phyloP scores from a whole-genome alignment of 2,888 invertebrate genomes.

The Spisula subtruncata region DNA sequence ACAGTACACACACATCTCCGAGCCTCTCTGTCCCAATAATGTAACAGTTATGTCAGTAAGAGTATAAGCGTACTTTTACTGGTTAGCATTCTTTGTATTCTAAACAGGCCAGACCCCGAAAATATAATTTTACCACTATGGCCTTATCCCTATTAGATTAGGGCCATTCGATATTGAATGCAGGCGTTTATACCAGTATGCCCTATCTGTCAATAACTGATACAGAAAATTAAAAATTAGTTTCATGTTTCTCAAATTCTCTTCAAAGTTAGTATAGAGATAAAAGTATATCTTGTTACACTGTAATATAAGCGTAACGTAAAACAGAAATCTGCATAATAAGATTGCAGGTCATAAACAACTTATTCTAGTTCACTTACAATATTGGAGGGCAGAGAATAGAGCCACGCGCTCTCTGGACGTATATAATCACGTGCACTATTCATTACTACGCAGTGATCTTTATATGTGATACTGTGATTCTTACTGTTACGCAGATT shows the following conservation, averaged over 20 bases:
- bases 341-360: not conserved
- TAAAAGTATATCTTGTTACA: not conserved
- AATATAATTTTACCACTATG: not conserved
- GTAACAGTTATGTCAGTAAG: no score
- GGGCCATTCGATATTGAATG: not conserved
- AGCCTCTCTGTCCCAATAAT: no score
- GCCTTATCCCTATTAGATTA: not conserved
- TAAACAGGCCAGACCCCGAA: no score
- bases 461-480: not conserved
- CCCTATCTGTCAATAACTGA: conserved; percentile 6
- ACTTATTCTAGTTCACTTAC: not conserved
- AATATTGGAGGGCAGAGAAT: no score
- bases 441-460: not conserved
- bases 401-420: no score
- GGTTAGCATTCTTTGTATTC: no score
- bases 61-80: no score
- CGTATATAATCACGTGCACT: not conserved
- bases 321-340: not conserved
- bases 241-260: not conserved
- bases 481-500: not conserved
- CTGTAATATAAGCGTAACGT: not conserved
- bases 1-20: no score
- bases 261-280: not conserved
- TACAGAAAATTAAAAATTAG: conserved; percentile 7
- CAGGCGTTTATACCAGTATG: not conserved